A percentile compares a stretch with the other conserved stretches of the same genome.
Evolutionary conservation across 2,888 invertebrate genomes (phyloP).

Genomic region (Meliscaeva auricollis): DNA sequence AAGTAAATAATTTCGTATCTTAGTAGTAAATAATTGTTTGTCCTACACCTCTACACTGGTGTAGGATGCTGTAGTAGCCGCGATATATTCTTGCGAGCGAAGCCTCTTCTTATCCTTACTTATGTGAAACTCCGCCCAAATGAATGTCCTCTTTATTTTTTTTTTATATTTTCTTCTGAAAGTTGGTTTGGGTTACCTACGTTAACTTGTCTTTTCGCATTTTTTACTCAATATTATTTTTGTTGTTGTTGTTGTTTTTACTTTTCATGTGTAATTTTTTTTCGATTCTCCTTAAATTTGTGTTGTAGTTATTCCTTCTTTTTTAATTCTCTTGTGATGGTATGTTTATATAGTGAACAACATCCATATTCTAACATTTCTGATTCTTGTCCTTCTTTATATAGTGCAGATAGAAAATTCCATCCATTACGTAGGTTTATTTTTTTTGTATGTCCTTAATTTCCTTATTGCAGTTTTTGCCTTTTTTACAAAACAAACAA

Average conservation of each 20-base stretch:
- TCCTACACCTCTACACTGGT: conserved; percentile 50
- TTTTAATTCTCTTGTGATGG: conserved; percentile 42
- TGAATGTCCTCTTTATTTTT: conserved; percentile 37
- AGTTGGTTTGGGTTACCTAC: conserved; percentile 26
- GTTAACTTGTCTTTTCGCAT: conserved; percentile 70
- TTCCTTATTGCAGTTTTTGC: too few relatives aligned
- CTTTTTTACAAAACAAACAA: too few relatives aligned
- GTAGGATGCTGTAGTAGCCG: conserved; percentile 39
- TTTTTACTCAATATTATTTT: conserved; percentile 31
- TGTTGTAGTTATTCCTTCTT: conserved; percentile 41
- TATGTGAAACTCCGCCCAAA: conserved; percentile 68
- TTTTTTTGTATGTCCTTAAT: too few relatives aligned
- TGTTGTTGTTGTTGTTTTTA: conserved; percentile 10
- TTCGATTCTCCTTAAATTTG: conserved; percentile 57
- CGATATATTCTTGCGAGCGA: conserved; percentile 54
- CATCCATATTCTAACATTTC: too few relatives aligned
- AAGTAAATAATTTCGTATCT: conserved; percentile 74
- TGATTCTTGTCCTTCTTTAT: too few relatives aligned
- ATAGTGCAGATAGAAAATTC: too few relatives aligned
- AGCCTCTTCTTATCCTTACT: conserved; percentile 50
- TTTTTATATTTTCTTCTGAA: conserved; percentile 30
- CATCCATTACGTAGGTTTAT: too few relatives aligned
- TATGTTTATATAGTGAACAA: conserved; percentile 43
- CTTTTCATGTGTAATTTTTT: conserved; percentile 23
- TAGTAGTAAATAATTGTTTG: conserved; percentile 74